Percentiles rank a stretch among this genome's conserved stretches.
Evolutionary conservation across 2,888 invertebrate genomes (phyloP).

Genomic region (Pollenia griseotomentosa): DNA sequence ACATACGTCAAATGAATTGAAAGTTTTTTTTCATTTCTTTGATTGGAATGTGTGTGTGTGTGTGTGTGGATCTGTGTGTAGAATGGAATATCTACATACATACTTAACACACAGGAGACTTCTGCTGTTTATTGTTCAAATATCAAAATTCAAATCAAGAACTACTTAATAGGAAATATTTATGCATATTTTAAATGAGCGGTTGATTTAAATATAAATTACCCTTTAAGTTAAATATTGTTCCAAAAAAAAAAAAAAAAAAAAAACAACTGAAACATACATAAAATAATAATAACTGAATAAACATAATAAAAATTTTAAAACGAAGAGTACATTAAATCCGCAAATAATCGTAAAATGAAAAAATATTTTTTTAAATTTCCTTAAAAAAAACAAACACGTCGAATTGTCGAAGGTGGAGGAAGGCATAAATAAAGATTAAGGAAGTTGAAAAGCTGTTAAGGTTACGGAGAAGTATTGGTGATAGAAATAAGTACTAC

Average conservation of each 20-base stretch:
- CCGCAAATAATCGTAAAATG: too few relatives aligned
- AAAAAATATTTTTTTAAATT: too few relatives aligned
- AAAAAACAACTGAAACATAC: neutral
- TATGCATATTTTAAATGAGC: constrained; percentile 23
- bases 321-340: neutral
- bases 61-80: neutral
- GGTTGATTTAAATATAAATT: constrained; percentile 58
- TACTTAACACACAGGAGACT: constrained; percentile 3
- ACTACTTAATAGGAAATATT: constrained; percentile 34
- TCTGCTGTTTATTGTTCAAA: constrained; percentile 1
- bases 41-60: too few relatives aligned
- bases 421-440: neutral
- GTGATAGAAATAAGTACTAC: too few relatives aligned
- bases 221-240: constrained; percentile 27
- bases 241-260: neutral
- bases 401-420: neutral
- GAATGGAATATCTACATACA: neutral
- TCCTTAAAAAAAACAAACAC: neutral
- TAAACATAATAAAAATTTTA: constrained; percentile 8
- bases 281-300: constrained; percentile 19
- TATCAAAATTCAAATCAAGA: constrained; percentile 54
- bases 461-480: too few relatives aligned
- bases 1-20: constrained; percentile 50
- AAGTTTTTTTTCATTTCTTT: neutral
- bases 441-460: neutral